A percentile compares a stretch with the other conserved stretches of the same genome.
Evolutionary conservation across 1,140 invertebrate species (phyloP).

Genomic region (Orussus abietinus): DNA sequence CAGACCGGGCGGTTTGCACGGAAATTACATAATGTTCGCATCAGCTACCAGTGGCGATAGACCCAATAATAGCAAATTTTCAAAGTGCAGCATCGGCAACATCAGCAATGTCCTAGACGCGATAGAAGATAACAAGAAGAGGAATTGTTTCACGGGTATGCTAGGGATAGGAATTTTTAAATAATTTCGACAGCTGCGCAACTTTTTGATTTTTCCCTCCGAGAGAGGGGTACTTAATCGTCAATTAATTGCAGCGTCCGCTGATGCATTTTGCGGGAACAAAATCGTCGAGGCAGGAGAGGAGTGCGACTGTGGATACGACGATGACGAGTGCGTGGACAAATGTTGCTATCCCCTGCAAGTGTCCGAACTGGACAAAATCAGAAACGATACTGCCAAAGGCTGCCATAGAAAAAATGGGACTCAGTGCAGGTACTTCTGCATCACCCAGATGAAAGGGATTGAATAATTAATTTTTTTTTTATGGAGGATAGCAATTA

Average conservation of each 20-base stretch:
- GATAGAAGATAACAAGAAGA: conserved; percentile 84
- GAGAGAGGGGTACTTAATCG: too few species aligned
- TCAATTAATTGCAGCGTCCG: conserved; percentile 65
- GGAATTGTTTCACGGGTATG: conserved; percentile 87
- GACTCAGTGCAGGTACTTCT: conserved; percentile 73
- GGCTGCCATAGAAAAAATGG: conserved; percentile 74
- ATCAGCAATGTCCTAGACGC: conserved; percentile 93
- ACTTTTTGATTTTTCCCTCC: conserved; percentile 7
- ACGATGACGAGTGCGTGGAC: conserved; percentile 87
- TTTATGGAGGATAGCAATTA: conserved; percentile 13
- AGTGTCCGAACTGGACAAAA: conserved; percentile 65
- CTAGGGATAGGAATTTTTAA: too few species aligned
- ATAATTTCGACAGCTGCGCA: too few species aligned
- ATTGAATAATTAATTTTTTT: conserved; percentile 16
- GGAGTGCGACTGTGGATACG: conserved; percentile 98
- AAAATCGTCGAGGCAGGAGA: conserved; percentile 97
- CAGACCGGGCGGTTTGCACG: conserved; percentile 78
- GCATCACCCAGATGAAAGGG: conserved; percentile 2
- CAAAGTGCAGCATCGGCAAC: conserved; percentile 88
- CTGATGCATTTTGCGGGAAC: conserved; percentile 97
- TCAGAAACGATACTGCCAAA: conserved; percentile 68
- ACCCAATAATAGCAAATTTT: conserved; percentile 94
- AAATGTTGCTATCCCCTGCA: conserved; percentile 90
- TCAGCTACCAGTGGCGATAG: conserved; percentile 91
- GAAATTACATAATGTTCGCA: conserved; percentile 98